Evolutionary conservation across 2,113 vertebrate species (phyloP), one percentile per base, ranked within the genome.

Genomic region (Eulemur macaco): DNA sequence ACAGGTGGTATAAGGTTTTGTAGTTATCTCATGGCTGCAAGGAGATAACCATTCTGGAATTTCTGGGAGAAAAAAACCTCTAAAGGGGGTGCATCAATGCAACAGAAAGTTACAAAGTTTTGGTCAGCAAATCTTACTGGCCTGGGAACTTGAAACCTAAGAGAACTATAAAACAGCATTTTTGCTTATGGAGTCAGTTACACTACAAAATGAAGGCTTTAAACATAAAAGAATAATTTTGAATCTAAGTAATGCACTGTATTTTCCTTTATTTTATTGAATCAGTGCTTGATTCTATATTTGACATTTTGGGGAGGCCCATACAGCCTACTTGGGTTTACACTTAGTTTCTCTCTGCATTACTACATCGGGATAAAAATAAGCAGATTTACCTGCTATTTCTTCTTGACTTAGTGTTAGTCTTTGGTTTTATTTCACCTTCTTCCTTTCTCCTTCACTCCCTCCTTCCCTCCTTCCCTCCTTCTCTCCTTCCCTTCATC

Each of bases 401-500:
- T 52, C 52, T 60, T 71, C 13, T 73, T 82, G 27, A 54, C n/a
- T 42, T 68, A 10, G 10, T 69, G 23, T 68, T 10, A 78, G 37
- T 18, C 54, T 54, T 68, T 42, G 3, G 3, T 42, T 42, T 56
- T 27, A 18, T 71, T 86, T 47, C 7, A 1, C 50, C 39, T 64
- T 64, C n/a, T n/a, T 54, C 29, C 11, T 14, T 12, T 27, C 37
- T 23, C 6, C 27, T 7, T 15, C 47, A 37, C 37, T 37, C 37
- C 37, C 37, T 37, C 37, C 37, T 37, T 37, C 8, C 12, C 39
- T 34, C 3, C 13, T 8, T 15, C 18, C 8, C 11, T 47, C 8
- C 37, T 15, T 45, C 1, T 1, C 12, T 27, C n/a, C n/a, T 8
- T 12, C 27, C 5, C 0, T 37, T 54, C 52, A 18, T 54, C 47